phyloP scores from a whole-genome alignment of 2,888 invertebrate genomes.

The Sesia bembeciformis region DNA sequence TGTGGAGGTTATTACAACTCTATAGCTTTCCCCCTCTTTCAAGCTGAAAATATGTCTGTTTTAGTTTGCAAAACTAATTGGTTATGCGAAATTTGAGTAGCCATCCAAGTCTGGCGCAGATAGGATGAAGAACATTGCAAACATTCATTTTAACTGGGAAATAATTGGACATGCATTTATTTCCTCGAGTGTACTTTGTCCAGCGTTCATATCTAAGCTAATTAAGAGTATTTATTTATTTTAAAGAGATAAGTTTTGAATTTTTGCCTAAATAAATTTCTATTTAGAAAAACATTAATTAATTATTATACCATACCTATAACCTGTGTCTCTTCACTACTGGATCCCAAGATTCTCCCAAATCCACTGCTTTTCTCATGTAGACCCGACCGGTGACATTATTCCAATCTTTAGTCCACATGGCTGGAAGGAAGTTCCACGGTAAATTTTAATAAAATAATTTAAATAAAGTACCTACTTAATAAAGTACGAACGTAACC shows the following conservation, averaged over 20 bases:
- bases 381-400: too few relatives aligned
- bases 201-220: constrained; percentile 1
- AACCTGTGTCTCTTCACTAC: too few relatives aligned
- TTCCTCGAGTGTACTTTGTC: constrained; percentile 24
- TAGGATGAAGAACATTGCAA: constrained; percentile 49
- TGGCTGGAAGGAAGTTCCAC: too few relatives aligned
- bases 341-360: too few relatives aligned
- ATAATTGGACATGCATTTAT: constrained; percentile 40
- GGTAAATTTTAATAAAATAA: too few relatives aligned
- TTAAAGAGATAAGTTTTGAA: neutral
- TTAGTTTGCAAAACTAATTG: constrained; percentile 67
- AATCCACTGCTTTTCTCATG: too few relatives aligned
- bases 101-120: constrained; percentile 59
- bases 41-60: constrained; percentile 34
- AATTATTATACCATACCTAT: too few relatives aligned
- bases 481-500: too few relatives aligned
- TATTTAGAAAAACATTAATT: too few relatives aligned
- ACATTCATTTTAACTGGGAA: constrained; percentile 29
- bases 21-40: neutral
- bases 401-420: too few relatives aligned
- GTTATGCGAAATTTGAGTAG: constrained; percentile 68
- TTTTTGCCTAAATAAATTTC: neutral
- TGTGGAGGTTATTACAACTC: neutral
- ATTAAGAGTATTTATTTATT: neutral
- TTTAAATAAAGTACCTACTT: too few relatives aligned